phyloP scores from a whole-genome alignment of 1,140 invertebrate species.

The Drosophila santomea region DNA sequence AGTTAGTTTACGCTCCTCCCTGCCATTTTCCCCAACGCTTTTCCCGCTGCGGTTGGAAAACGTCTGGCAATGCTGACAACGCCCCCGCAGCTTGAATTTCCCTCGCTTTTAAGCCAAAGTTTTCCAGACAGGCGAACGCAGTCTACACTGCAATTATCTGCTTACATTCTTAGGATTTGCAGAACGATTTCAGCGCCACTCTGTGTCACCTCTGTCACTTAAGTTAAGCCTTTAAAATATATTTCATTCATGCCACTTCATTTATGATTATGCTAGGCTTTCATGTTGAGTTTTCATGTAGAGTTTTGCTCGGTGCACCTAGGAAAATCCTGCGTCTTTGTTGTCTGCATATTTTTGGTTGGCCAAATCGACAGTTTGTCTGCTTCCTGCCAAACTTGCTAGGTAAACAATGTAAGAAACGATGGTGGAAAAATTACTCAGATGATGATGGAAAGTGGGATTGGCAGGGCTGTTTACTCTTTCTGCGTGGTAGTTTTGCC shows the following conservation, averaged over 20 bases:
- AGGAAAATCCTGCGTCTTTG: conserved; percentile 17
- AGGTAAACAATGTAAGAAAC: conserved; percentile 21
- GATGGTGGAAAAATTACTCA: conserved; percentile 6
- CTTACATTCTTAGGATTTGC: background rate
- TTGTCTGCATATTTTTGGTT: conserved; percentile 35
- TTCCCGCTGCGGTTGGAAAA: conserved; percentile 22
- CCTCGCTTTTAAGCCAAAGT: background rate
- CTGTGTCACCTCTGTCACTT: background rate
- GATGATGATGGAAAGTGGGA: conserved; percentile 7
- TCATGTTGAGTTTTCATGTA: too few relatives aligned
- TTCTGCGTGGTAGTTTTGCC: background rate
- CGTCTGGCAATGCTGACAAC: conserved; percentile 29
- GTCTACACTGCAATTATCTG: background rate
- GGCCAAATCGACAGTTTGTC: conserved; percentile 10
- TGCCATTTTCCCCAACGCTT: background rate
- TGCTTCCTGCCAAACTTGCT: conserved; percentile 29
- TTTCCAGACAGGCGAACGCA: background rate
- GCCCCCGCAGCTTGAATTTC: conserved; percentile 14
- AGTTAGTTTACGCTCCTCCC: conserved; percentile 18
- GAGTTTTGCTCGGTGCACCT: background rate
- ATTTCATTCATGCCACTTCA: background rate
- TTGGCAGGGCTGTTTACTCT: conserved; percentile 1
- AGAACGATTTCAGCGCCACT: too few relatives aligned
- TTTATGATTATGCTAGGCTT: background rate
- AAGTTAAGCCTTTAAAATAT: background rate